These are phyloP conservation scores for Osedax frankpressi DNA, from an alignment of 2,888 invertebrate genomes.

Conservation along the genomic window DNA sequence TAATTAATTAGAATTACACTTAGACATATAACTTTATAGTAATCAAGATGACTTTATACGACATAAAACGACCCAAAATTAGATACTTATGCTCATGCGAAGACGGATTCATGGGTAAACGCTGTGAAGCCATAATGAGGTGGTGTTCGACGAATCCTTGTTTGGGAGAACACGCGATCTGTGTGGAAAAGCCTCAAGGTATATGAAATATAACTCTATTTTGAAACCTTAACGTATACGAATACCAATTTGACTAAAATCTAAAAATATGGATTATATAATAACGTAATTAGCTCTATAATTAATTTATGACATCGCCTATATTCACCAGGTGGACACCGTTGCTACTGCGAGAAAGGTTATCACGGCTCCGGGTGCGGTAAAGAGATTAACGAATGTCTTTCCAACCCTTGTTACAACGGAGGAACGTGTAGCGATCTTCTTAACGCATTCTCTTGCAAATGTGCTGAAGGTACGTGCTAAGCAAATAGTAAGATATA, in stretches of 20 bases:
- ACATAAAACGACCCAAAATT: slow-evolving; percentile 22
- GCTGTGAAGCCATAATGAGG: background rate
- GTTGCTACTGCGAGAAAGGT: slow-evolving; percentile 25
- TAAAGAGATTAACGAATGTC: slow-evolving; percentile 27
- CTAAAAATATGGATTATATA: too few species aligned
- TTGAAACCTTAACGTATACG: too few species aligned
- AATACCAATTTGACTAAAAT: too few species aligned
- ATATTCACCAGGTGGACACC: slow-evolving; percentile 25
- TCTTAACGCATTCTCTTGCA: slow-evolving; percentile 24
- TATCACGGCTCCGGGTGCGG: slow-evolving; percentile 17
- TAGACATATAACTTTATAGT: too few species aligned
- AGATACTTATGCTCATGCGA: slow-evolving; percentile 33
- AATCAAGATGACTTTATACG: too few species aligned
- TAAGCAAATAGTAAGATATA: too few species aligned
- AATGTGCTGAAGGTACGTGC: slow-evolving; percentile 25
- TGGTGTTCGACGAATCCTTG: background rate
- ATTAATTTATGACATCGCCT: too few species aligned
- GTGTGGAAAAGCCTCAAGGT: background rate
- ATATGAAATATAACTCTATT: too few species aligned
- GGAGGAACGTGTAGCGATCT: slow-evolving; percentile 25
- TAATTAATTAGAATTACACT: too few species aligned
- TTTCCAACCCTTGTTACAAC: slow-evolving; percentile 27
- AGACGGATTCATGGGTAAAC: slow-evolving; percentile 5
- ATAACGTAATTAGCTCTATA: too few species aligned
- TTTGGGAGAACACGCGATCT: background rate